Percentiles rank a stretch among this genome's conserved stretches.
Conservation (phyloP, 2,888 invertebrate species). For the Tinea pellionella region DNA sequence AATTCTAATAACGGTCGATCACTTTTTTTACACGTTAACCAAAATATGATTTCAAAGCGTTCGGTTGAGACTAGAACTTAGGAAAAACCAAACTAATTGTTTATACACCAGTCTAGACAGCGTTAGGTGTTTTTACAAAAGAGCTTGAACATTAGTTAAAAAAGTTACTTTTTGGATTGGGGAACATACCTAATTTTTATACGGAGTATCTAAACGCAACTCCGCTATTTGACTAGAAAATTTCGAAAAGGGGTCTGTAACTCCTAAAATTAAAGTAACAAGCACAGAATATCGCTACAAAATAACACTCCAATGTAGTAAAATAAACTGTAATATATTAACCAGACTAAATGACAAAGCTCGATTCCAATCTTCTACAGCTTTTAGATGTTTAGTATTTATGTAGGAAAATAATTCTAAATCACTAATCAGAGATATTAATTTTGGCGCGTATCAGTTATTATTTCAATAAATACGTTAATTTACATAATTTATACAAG, state of each 20-base stretch:
- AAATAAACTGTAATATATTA: slow-evolving; percentile 15
- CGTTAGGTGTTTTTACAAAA: too few species aligned
- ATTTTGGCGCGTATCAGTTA: background rate
- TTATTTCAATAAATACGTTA: background rate
- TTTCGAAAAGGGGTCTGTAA: background rate
- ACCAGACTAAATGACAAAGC: slow-evolving; percentile 62
- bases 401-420: background rate
- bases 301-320: background rate
- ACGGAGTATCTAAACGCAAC: background rate
- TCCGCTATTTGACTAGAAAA: slow-evolving; percentile 17
- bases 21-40: slow-evolving; percentile 51
- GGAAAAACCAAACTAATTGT: background rate
- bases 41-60: slow-evolving; percentile 45
- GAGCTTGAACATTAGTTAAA: too few species aligned
- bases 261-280: background rate
- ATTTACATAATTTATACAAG: slow-evolving; percentile 1
- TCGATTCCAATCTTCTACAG: slow-evolving; percentile 54
- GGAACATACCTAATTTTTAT: background rate
- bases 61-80: background rate
- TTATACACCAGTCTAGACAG: too few species aligned
- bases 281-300: background rate
- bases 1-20: slow-evolving; percentile 67
- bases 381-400: slow-evolving; percentile 17
- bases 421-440: background rate
- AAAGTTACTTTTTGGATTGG: too few species aligned